Evolutionary conservation across 1,140 invertebrate species (phyloP).

Genomic region (Papilio xuthus): DNA sequence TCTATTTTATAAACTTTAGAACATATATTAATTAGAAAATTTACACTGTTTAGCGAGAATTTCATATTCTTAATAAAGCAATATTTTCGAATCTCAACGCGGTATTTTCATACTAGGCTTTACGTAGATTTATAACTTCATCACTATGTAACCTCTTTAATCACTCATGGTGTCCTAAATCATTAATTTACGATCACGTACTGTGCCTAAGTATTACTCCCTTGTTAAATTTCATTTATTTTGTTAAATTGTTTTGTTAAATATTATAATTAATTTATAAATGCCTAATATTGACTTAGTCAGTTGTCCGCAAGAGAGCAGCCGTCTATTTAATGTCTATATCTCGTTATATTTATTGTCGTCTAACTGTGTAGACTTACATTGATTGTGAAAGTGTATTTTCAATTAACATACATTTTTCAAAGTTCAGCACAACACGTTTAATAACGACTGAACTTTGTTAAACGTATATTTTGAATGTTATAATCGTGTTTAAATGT

Average conservation of each 20-base stretch:
- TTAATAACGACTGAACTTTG: background rate
- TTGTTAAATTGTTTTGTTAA: background rate
- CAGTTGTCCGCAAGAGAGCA: conserved; percentile 26
- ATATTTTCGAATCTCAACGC: conserved; percentile 27
- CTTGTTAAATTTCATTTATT: background rate
- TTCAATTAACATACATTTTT: background rate
- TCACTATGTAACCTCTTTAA: background rate
- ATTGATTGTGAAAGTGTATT: conserved; percentile 28
- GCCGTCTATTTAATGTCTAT: conserved; percentile 27
- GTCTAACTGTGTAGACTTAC: conserved; percentile 7
- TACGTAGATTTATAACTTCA: conserved; percentile 14
- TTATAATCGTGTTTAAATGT: background rate
- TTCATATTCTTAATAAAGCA: conserved; percentile 17
- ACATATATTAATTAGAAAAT: conserved; percentile 11
- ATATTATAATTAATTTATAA: background rate
- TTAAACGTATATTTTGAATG: background rate
- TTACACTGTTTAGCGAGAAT: background rate
- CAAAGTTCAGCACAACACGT: background rate
- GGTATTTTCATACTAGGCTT: conserved; percentile 38
- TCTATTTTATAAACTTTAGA: conserved; percentile 10
- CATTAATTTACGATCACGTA: background rate
- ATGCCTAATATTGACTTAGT: conserved; percentile 20
- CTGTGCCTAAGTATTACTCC: background rate
- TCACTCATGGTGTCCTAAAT: background rate
- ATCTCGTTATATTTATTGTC: background rate